Evolutionary conservation across 2,113 vertebrate genomes (phyloP).

Genomic region (Eulemur rufifrons): DNA sequence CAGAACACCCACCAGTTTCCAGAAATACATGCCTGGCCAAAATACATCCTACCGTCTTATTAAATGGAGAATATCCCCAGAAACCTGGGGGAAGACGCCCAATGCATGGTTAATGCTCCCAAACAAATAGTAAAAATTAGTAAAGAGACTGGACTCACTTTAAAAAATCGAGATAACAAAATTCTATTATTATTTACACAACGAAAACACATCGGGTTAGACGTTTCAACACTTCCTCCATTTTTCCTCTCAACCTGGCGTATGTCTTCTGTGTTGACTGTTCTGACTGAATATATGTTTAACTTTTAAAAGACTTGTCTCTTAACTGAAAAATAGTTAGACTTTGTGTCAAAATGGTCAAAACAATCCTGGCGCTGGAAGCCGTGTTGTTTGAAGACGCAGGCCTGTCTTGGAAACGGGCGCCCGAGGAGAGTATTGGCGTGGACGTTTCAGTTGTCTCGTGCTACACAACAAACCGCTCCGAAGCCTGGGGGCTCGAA

Average conservation of each 20-base stretch:
- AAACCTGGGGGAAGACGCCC: neutral
- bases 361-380: neutral
- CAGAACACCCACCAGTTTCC: neutral
- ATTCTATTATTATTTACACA: fast-evolving
- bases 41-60: neutral
- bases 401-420: neutral
- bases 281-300: slow-evolving; percentile 33
- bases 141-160: neutral
- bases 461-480: fast-evolving
- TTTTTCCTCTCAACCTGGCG: neutral
- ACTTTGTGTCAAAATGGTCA: slow-evolving; percentile 61
- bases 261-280: neutral
- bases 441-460: fast-evolving
- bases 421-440: fast-evolving
- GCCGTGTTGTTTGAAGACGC: neutral
- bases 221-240: fast-evolving
- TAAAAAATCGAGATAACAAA: neutral
- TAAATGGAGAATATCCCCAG: neutral
- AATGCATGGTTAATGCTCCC: neutral
- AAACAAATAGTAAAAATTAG: neutral
- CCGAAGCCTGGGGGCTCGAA: fast-evolving
- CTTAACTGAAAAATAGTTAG: slow-evolving; percentile 53
- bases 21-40: neutral
- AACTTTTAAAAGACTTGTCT: slow-evolving; percentile 54
- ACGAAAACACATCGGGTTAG: fast-evolving